Conservation (phyloP, 1,140 invertebrate genomes). For the Calliopsis andreniformis region DNA sequence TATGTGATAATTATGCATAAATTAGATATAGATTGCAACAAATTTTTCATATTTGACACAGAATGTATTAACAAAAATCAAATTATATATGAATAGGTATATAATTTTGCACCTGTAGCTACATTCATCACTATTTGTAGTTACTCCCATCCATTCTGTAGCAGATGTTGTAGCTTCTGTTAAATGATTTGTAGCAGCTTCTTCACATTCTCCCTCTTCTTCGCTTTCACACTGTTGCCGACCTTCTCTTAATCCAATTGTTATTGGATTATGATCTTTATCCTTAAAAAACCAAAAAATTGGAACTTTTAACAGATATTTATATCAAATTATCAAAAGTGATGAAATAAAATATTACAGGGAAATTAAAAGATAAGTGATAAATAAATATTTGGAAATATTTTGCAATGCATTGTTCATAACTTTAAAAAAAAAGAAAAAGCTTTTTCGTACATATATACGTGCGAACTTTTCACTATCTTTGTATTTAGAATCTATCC, state of each 20-base stretch:
- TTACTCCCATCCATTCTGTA: slow-evolving; percentile 91
- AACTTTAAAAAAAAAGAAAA: not conserved
- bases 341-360: not conserved
- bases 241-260: slow-evolving; percentile 68
- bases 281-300: slow-evolving; percentile 61
- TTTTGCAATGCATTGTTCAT: not conserved
- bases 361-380: not conserved
- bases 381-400: slow-evolving; percentile 1
- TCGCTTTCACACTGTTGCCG: slow-evolving; percentile 81
- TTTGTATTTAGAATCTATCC: no score
- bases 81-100: not conserved
- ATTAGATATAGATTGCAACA: no score
- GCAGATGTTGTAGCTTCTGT: slow-evolving; percentile 85
- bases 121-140: slow-evolving; percentile 93
- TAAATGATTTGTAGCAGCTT: slow-evolving; percentile 81
- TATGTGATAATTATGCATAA: no score
- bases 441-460: no score
- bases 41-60: no score
- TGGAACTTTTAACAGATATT: slow-evolving; percentile 5
- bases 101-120: slow-evolving; percentile 84
- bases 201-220: slow-evolving; percentile 83
- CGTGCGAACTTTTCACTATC: no score
- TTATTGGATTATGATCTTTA: slow-evolving; percentile 63
- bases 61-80: not conserved
- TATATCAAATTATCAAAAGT: slow-evolving; percentile 2